Evolutionary conservation across 2,113 vertebrate species (phyloP).

Genomic region (Apodemus speciosus): DNA sequence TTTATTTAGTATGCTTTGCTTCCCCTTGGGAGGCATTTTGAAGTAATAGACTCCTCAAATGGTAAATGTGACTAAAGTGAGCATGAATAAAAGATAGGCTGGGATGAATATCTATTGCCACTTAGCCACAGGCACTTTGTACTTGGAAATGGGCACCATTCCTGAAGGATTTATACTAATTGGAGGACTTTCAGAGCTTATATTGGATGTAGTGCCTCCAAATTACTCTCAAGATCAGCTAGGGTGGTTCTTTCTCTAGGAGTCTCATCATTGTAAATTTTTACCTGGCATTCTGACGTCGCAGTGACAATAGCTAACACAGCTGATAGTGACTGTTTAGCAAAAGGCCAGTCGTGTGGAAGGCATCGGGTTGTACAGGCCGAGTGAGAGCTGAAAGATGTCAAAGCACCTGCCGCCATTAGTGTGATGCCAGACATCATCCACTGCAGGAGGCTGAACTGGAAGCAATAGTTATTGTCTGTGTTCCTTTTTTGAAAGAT

Average conservation of each 20-base stretch:
- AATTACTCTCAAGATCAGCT: conserved; percentile 52
- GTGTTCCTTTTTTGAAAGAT: not conserved
- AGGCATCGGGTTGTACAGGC: rapidly evolving
- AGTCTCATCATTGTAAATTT: conserved; percentile 49
- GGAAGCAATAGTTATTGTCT: not conserved
- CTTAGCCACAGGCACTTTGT: conserved; percentile 65
- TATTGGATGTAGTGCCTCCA: not conserved
- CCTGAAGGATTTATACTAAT: conserved; percentile 76
- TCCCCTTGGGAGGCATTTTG: conserved; percentile 65
- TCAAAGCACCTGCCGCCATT: not conserved
- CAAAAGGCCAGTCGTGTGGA: not conserved
- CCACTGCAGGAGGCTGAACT: not conserved
- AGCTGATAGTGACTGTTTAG: not conserved
- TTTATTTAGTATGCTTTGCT: conserved; percentile 57
- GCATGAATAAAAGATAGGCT: conserved; percentile 75
- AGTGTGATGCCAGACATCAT: not conserved
- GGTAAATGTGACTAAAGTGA: conserved; percentile 59
- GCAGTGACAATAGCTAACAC: not conserved
- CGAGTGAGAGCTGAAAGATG: not conserved
- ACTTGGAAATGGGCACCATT: conserved; percentile 46
- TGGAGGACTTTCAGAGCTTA: conserved; percentile 59
- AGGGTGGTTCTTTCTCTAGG: not conserved
- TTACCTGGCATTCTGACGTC: not conserved
- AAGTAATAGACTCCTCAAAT: conserved; percentile 68
- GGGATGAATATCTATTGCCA: conserved; percentile 68